Base-by-base conservation (phyloP, 2,797 vertebrate genomes). In the Parauchenoglanis ngamensis region DNA sequence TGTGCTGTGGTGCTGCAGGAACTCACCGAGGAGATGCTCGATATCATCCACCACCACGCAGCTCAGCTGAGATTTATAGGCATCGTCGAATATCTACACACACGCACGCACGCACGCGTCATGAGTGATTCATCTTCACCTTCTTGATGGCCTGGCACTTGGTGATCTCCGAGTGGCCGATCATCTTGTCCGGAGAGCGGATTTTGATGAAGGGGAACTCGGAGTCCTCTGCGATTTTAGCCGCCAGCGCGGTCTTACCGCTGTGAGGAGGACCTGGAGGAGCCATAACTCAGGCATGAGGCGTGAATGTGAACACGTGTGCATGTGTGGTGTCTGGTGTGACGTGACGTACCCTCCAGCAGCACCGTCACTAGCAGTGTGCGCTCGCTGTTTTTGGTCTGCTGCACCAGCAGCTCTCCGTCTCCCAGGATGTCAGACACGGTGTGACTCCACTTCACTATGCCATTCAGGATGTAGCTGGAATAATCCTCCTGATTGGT, bases 131-230 rank as follows among this genome's bases (percentile, higher is more conserved):
- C 7, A 21, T 0, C 23, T 0, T 49, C 92, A 98, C 98, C 96
- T 99, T 99, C 91, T 99, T 99, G 93, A 99, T 99, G 88, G 97
- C 97, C 93, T 99, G 98, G 90, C 98, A 99, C 91, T 99, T 99
- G 91, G 98, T 97, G 1, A 96, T 98, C 94, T 99, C 98, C 0
- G 98, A 97, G 93, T 97, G 96, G 73, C 98, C 98, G 0, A 99
- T 99, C 97, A 99, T 99, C 93, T 98, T 99, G 92, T 99, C 98
- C 0, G 98, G 98, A 89, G 98, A 99, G 90, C 98, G 99, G 93
- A 99, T 98, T 94, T 99, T 99, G 94, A 99, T 99, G 81, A 99
- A 99, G 57, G 98, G 98, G 87, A 99, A 99, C 92, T 97, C 95
- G 83, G 98, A 99, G 13, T 98, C 96, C 92, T 99, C 97, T 0